phyloP scores from a whole-genome alignment of 1,140 invertebrate species.

The Meloidogyne chitwoodi region DNA sequence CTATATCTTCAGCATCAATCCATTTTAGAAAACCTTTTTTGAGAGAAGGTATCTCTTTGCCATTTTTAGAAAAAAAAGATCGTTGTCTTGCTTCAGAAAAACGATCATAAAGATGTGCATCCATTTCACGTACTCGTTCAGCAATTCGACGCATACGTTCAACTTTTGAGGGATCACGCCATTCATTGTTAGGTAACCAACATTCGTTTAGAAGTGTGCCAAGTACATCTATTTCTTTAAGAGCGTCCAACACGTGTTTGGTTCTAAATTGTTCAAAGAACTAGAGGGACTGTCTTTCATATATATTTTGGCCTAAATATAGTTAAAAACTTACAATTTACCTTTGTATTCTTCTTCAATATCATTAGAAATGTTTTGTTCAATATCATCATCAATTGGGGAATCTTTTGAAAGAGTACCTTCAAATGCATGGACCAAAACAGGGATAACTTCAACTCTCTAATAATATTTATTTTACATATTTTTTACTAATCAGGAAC shows the following conservation, averaged over 20 bases:
- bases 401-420: not conserved
- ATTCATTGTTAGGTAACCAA: not conserved
- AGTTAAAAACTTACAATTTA: not conserved
- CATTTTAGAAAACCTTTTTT: constrained; percentile 11
- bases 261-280: no score
- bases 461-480: not conserved
- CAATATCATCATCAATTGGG: not conserved
- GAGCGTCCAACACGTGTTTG: constrained; percentile 1
- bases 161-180: constrained; percentile 6
- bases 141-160: constrained; percentile 25
- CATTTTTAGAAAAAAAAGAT: constrained; percentile 17
- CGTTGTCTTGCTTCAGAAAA: constrained; percentile 14
- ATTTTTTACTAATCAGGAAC: constrained; percentile 4
- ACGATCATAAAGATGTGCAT: constrained; percentile 5
- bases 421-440: not conserved
- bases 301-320: not conserved
- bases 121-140: constrained; percentile 7
- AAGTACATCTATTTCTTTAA: constrained; percentile 19
- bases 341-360: not conserved
- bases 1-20: constrained; percentile 4
- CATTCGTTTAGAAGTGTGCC: not conserved
- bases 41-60: not conserved
- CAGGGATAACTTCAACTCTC: not conserved
- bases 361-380: not conserved
- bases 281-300: no score